Evolutionary conservation across 2,113 vertebrate genomes (phyloP).

Genomic region (Pelmatolapia mariae): DNA sequence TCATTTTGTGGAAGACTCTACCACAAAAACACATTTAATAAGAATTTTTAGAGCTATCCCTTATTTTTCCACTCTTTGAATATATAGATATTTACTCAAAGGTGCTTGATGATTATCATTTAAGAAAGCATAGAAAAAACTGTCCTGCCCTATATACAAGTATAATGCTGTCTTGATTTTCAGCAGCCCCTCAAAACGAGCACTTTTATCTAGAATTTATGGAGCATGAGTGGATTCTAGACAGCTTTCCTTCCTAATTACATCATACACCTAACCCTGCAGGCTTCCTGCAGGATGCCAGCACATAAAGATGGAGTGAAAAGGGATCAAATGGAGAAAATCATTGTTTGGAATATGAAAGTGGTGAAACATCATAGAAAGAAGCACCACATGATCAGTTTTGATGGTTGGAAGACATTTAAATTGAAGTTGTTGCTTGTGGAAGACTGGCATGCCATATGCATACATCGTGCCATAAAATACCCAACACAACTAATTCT

Average conservation of each 20-base stretch:
- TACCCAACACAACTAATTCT: background rate
- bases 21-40: background rate
- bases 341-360: background rate
- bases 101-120: background rate
- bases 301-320: background rate
- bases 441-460: background rate
- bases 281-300: background rate
- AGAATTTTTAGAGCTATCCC: background rate
- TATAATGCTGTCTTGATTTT: background rate
- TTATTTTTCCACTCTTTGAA: background rate
- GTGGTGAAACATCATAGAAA: background rate
- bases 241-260: background rate
- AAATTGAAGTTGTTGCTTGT: background rate
- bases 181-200: background rate
- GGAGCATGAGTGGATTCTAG: background rate
- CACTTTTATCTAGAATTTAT: background rate
- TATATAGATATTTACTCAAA: background rate
- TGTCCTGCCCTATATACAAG: background rate
- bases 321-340: background rate
- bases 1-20: background rate
- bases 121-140: background rate
- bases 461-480: background rate
- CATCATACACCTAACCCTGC: conserved; percentile 14
- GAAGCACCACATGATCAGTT: background rate
- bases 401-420: background rate